Percentiles rank a stretch among this genome's conserved stretches.
These are phyloP conservation scores for Sinodicranocentrus sp. DNA, from an alignment of 2,888 invertebrate genomes.

Conservation along the genomic window DNA sequence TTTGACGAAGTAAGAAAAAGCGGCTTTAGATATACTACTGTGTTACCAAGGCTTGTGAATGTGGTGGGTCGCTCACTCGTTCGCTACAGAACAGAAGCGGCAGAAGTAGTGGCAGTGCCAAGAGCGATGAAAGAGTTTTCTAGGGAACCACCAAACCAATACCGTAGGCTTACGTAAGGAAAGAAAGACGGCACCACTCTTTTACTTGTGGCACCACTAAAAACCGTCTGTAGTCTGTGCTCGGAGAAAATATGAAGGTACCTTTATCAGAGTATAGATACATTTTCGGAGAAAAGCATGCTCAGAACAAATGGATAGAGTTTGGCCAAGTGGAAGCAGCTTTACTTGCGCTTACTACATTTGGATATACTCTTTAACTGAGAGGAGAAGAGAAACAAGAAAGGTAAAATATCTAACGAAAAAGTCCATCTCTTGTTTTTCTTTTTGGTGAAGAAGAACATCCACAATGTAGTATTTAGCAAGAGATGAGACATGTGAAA, in stretches of 20 bases:
- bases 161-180: conserved; percentile 1
- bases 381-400: neutral
- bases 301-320: neutral
- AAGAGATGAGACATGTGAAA: neutral
- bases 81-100: neutral
- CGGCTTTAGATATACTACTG: neutral
- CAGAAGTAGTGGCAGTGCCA: conserved; percentile 24
- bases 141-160: neutral
- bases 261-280: no score
- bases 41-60: neutral
- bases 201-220: conserved; percentile 1
- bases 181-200: neutral
- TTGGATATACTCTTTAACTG: neutral
- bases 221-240: neutral
- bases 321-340: conserved; percentile 18
- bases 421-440: conserved; percentile 11
- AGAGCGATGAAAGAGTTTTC: conserved; percentile 46
- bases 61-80: neutral
- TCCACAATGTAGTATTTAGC: neutral
- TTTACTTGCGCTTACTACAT: conserved; percentile 19
- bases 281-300: no score
- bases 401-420: neutral
- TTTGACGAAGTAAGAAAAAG: conserved; percentile 16
- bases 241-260: no score
- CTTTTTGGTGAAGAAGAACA: neutral